Evolutionary conservation across 2,113 vertebrate species (phyloP).

Genomic region (Beaufortia kweichowensis): DNA sequence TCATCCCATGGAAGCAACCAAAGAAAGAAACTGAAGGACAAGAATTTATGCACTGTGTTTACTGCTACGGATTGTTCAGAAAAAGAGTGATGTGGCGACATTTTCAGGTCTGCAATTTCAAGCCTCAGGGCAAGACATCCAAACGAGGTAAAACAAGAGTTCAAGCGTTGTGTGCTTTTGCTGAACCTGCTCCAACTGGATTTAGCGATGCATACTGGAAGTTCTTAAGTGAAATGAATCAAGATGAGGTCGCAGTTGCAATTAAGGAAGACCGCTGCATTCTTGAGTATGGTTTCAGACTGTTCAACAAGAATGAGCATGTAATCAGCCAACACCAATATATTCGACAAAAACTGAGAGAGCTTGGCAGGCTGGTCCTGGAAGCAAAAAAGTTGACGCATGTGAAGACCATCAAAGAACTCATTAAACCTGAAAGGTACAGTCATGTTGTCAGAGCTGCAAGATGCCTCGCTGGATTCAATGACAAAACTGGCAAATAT

Average conservation of each 20-base stretch:
- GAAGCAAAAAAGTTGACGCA: neutral
- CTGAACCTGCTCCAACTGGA: slow-evolving; percentile 37
- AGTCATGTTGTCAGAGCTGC: neutral
- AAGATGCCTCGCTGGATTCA: slow-evolving; percentile 13
- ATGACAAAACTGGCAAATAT: neutral
- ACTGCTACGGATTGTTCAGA: slow-evolving; percentile 38
- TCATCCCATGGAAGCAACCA: slow-evolving; percentile 40
- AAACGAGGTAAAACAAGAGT: slow-evolving; percentile 43
- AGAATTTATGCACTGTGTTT: slow-evolving; percentile 31
- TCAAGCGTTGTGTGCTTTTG: slow-evolving; percentile 43
- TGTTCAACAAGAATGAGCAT: neutral
- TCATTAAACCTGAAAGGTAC: slow-evolving; percentile 16
- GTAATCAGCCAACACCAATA: slow-evolving; percentile 1
- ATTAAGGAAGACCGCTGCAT: slow-evolving; percentile 24
- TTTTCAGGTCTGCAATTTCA: slow-evolving; percentile 41
- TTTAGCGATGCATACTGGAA: slow-evolving; percentile 31
- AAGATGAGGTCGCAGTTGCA: slow-evolving; percentile 26
- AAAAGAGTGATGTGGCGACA: slow-evolving; percentile 36
- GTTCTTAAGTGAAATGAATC: slow-evolving; percentile 35
- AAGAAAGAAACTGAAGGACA: slow-evolving; percentile 22
- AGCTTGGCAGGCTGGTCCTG: slow-evolving; percentile 9
- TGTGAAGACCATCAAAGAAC: slow-evolving; percentile 13
- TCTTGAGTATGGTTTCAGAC: neutral
- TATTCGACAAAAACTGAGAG: slow-evolving; percentile 2
- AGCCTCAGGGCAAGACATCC: neutral